phyloP scores from a whole-genome alignment of 2,113 vertebrate genomes.

The Galemys pyrenaicus region DNA sequence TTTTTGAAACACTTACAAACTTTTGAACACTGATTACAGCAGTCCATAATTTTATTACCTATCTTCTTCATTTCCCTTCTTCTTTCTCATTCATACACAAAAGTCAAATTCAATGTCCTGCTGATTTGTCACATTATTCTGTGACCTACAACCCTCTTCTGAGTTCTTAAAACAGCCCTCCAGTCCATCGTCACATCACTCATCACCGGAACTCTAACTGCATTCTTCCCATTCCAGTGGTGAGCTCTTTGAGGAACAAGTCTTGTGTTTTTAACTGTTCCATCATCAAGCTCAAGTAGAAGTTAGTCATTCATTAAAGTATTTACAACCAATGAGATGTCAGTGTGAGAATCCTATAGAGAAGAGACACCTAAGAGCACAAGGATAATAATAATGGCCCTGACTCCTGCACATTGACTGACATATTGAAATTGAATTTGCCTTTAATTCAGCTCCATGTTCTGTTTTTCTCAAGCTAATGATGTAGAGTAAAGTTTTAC shows the following conservation, averaged over 20 bases:
- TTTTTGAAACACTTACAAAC: background rate
- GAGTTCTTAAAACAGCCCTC: background rate
- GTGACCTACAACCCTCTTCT: no score
- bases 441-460: background rate
- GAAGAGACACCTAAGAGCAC: background rate
- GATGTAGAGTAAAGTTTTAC: background rate
- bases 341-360: background rate
- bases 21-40: background rate
- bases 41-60: background rate
- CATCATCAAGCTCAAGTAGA: background rate
- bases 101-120: background rate
- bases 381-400: background rate
- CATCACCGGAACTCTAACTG: no score
- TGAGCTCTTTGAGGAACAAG: background rate
- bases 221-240: no score
- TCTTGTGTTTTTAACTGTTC: background rate
- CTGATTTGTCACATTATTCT: background rate
- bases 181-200: background rate
- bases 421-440: background rate
- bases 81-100: background rate
- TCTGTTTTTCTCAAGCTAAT: background rate
- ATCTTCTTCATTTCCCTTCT: background rate
- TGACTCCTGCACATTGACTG: background rate
- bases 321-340: background rate
- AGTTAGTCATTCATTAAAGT: background rate